Evolutionary conservation across 2,113 vertebrate genomes (phyloP).

Genomic region (Egretta garzetta): DNA sequence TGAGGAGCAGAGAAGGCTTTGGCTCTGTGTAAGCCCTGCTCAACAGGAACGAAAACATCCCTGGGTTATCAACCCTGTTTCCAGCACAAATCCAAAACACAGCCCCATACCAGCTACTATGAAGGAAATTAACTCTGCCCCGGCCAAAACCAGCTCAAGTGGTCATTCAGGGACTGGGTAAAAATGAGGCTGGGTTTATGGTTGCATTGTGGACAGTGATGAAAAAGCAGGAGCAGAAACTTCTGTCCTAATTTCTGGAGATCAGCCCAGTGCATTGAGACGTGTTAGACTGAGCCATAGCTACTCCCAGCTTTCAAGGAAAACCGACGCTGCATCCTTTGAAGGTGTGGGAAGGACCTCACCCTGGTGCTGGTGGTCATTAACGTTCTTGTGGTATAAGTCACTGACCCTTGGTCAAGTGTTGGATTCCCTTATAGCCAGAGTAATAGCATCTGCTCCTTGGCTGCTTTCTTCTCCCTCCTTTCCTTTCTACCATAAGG

Average conservation of each 20-base stretch:
- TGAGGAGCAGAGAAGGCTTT: too few relatives aligned
- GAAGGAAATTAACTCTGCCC: too few relatives aligned
- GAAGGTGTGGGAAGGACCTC: conserved; percentile 6
- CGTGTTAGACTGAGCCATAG: not conserved
- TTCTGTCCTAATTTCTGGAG: not conserved
- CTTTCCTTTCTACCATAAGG: not conserved
- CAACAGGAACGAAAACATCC: too few relatives aligned
- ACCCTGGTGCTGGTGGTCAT: conserved; percentile 16
- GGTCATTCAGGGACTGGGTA: not conserved
- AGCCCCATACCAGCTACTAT: too few relatives aligned
- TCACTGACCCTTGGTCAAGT: conserved; percentile 10
- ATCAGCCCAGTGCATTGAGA: not conserved
- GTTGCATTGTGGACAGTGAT: not conserved
- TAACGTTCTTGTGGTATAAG: conserved; percentile 56
- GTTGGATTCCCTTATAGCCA: conserved; percentile 1
- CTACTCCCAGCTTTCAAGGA: not conserved
- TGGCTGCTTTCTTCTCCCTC: not conserved
- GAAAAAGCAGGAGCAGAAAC: not conserved
- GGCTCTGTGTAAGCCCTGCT: too few relatives aligned
- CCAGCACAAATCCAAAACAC: too few relatives aligned
- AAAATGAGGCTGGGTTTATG: not conserved
- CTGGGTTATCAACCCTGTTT: too few relatives aligned
- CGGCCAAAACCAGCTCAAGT: too few relatives aligned
- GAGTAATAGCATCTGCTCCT: conserved; percentile 23
- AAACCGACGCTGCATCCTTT: not conserved